Percentiles rank a stretch among this genome's conserved stretches.
Conservation (phyloP, 2,113 vertebrate species). For the Uria lomvia region DNA sequence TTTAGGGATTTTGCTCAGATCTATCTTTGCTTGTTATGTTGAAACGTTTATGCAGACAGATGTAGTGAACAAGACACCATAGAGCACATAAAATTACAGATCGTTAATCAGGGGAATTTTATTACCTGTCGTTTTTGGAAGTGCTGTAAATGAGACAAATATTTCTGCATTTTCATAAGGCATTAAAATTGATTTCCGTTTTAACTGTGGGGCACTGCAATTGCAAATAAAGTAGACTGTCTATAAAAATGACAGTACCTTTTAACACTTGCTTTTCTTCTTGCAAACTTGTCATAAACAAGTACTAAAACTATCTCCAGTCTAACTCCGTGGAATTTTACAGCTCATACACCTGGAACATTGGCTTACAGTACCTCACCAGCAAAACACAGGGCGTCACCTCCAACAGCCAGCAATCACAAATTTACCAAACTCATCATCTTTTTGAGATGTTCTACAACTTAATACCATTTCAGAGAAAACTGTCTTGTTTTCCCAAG, state of each 20-base stretch:
- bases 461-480: neutral
- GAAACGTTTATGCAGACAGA: neutral
- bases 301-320: neutral
- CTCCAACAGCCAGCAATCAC: neutral
- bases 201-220: conserved; percentile 48
- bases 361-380: neutral
- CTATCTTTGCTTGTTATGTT: neutral
- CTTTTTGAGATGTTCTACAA: neutral
- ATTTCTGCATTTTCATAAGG: conserved; percentile 46
- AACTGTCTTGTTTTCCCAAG: conserved; percentile 36
- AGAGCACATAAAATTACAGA: conserved; percentile 40
- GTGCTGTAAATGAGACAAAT: conserved; percentile 64
- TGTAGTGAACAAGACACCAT: neutral
- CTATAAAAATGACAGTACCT: conserved; percentile 27
- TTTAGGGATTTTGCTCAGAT: neutral
- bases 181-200: conserved; percentile 65
- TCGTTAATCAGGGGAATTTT: conserved; percentile 44
- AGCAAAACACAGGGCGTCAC: neutral
- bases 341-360: neutral
- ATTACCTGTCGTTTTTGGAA: conserved; percentile 15
- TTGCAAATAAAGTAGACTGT: conserved; percentile 51
- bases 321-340: neutral
- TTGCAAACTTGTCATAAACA: neutral
- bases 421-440: neutral
- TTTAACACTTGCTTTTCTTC: conserved; percentile 41